Base-by-base conservation (phyloP, 1,140 invertebrate genomes). In the Brachionus paranguensis region DNA sequence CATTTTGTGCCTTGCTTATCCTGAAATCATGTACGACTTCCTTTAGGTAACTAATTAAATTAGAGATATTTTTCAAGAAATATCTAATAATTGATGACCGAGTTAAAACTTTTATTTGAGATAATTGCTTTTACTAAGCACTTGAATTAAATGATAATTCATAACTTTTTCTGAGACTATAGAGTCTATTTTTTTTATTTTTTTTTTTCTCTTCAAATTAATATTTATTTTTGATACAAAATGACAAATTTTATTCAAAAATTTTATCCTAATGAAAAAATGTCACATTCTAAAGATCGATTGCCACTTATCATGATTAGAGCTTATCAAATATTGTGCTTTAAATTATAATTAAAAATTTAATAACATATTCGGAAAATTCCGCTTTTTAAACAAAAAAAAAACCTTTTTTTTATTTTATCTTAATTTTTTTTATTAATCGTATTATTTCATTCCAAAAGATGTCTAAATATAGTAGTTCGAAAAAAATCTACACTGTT, bases 401-500 rank as follows among this genome's bases (percentile, higher is more conserved):
- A 12, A 12, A 47, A n/a, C 11, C 11, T 5, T 10, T 60, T 60
- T 20, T 27, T 60, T 20, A 10, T 17, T 7, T 17, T 10, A 8
- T 60, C 7, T 55, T 55, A 8, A 6, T 55, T 55, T 55, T 17
- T 55, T 60, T 60, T n/a, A n/a, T 8, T 60, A 55, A 3, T 50
- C n/a, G 3, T 50, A 12, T 0, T n/a, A 14, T 17, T 17, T 53
- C 1, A 0, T 53, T 53, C 6, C 12, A 14, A 3, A 68, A 68
- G 33, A 68, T 68, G 65, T 68, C 65, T n/a, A 68, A 68, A 68
- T 68, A 68, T 68, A 33, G 12, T 17, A 37, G 11, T 33, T 72
- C 68, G n/a, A 76, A 76, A 20, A 81, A 81, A 64, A 60, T 81
- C 8, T 81, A 81, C n/a, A 81, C 78, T n/a, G 78, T 64, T 47